Evolutionary conservation across 2,888 invertebrate genomes (phyloP), one percentile per base, ranked within the genome.

Genomic region (Lepidonotus clava): DNA sequence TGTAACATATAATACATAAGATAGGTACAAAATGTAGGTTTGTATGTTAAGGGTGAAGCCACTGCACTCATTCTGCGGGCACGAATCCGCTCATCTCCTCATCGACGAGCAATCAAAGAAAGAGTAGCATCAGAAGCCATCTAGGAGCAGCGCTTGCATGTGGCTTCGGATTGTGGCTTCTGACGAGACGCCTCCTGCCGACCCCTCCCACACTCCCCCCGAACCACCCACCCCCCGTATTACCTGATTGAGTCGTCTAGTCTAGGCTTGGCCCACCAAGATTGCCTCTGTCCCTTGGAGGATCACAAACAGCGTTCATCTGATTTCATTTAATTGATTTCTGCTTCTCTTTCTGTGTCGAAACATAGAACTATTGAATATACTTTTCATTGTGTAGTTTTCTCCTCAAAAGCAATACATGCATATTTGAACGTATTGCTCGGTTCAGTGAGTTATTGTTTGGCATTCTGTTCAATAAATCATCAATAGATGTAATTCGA

Each of bases 141-240:
- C 28, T 32, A 61, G 61, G 11, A 61, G 61, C 28, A 24, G n/a
- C 61, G 61, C 24, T 61, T 24, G 61, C 24, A 61, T 61, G 28
- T 61, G 61, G 61, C 61, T 61, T 61, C 61, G 24, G 61, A 61
- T 61, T 61, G 61, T 61, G 28, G 61, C 61, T 28, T 61, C 61
- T 28, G 24, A 61, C 28, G 28, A 4, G 24, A 61, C n/a, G 1
- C 2, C 28, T 1, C 28, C 61, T 24, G 2, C 4, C 24, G 24
- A 24, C 28, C 24, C 61, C 28, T 61, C 2, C 28, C 61, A n/a
- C 24, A 11, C 28, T 61, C 1, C 11, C 61, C 24, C 2, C 4
- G 61, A 11, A n/a, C 24, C 61, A 4, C 61, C 28, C 28, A 28
- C 61, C 61, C 28, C 11, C 28, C 14, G 61, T 61, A 61, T 61